These are phyloP conservation scores for Sparus aurata DNA, from an alignment of 2,797 vertebrate genomes.

Conservation along the genomic window DNA sequence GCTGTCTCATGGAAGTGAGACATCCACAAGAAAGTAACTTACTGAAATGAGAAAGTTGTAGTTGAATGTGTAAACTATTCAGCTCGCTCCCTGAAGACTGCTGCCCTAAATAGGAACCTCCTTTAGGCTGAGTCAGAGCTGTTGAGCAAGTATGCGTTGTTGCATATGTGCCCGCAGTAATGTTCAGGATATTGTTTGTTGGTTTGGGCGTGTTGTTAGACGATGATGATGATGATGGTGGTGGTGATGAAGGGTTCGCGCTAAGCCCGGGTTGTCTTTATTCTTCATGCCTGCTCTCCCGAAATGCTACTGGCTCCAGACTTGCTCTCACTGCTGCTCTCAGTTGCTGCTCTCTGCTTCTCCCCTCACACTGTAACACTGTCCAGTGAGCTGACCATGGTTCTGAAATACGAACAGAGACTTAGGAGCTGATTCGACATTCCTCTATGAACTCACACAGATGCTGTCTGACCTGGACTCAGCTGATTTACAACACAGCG, in stretches of 20 bases:
- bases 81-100: background rate
- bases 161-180: background rate
- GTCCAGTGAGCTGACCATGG: conserved; percentile 58
- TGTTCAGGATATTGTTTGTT: background rate
- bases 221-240: background rate
- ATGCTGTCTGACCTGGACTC: background rate
- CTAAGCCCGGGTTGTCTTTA: background rate
- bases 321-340: background rate
- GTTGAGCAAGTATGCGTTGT: background rate
- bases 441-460: background rate
- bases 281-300: background rate
- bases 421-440: background rate
- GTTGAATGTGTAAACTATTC: background rate
- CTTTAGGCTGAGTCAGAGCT: background rate
- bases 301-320: background rate
- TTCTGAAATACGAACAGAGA: conserved; percentile 56
- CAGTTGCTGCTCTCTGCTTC: background rate
- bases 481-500: background rate
- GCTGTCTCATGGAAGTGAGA: background rate
- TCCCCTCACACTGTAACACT: too few relatives aligned
- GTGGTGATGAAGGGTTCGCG: background rate
- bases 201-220: background rate
- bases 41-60: background rate
- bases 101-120: background rate
- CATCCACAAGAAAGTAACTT: too few relatives aligned